These are phyloP conservation scores for Drosophila pseudotalamancana DNA, from an alignment of 2,888 invertebrate species.

Conservation along the genomic window DNA sequence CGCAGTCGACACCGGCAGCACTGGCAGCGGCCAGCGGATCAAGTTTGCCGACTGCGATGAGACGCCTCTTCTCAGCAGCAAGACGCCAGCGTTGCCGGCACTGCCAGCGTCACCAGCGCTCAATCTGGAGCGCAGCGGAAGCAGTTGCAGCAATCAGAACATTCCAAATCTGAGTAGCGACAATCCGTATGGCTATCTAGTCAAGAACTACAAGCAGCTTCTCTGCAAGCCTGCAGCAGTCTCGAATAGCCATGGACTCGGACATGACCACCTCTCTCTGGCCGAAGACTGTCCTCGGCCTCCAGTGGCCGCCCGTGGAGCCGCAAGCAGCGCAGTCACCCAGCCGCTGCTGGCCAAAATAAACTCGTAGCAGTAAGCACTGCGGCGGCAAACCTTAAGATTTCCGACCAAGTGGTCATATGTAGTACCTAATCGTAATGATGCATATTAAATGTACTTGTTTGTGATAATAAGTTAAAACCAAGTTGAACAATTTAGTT, in stretches of 20 bases:
- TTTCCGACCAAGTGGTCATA: slow-evolving; percentile 15
- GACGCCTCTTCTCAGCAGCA: slow-evolving; percentile 45
- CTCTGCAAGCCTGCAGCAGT: slow-evolving; percentile 63
- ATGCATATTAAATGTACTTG: slow-evolving; percentile 71
- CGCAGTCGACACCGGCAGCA: slow-evolving; percentile 58
- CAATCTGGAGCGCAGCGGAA: slow-evolving; percentile 44
- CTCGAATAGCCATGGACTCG: slow-evolving; percentile 54
- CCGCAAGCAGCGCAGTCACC: slow-evolving; percentile 63
- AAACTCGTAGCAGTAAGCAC: slow-evolving; percentile 73
- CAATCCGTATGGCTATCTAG: slow-evolving; percentile 66
- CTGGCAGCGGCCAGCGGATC: slow-evolving; percentile 67
- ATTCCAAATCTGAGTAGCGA: slow-evolving; percentile 53
- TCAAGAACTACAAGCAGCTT: slow-evolving; percentile 80
- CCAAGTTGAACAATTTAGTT: slow-evolving; percentile 70
- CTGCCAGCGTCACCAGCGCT: slow-evolving; percentile 13
- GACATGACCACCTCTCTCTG: slow-evolving; percentile 33
- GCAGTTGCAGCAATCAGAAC: slow-evolving; percentile 60
- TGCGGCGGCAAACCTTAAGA: slow-evolving; percentile 9
- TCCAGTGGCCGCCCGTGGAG: slow-evolving; percentile 37
- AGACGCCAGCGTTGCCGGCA: slow-evolving; percentile 9
- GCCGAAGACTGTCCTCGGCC: slow-evolving; percentile 44
- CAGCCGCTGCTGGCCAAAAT: slow-evolving; percentile 83
- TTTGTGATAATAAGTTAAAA: slow-evolving; percentile 76
- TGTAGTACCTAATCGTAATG: slow-evolving; percentile 50
- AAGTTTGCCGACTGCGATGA: slow-evolving; percentile 69